Evolutionary conservation across 92 coral and sea anemone species (phyloP).

Genomic region (Siderastrea radians): DNA sequence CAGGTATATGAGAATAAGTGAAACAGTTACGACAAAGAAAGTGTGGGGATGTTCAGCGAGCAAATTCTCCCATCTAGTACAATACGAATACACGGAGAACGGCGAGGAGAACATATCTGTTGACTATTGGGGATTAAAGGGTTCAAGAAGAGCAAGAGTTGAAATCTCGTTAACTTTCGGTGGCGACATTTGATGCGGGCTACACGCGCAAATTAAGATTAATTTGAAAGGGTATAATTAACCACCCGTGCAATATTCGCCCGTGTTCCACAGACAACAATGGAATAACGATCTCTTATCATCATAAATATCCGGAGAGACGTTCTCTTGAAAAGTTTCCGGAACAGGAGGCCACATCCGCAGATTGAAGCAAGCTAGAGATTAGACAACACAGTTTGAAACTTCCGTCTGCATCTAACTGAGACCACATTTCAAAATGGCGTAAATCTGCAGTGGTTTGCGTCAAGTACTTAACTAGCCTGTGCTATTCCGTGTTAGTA

Average conservation of each 20-base stretch:
- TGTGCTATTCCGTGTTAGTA: no score
- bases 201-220: neutral
- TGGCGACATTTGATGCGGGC: neutral
- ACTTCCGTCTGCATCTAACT: neutral
- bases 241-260: neutral
- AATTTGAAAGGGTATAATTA: neutral
- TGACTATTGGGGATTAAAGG: no score
- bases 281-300: neutral
- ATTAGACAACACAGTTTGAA: neutral
- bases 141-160: no score
- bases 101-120: no score
- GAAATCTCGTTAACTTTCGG: neutral
- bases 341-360: neutral
- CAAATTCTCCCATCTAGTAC: no score
- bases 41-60: no score
- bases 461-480: no score
- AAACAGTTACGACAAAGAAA: no score
- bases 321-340: neutral
- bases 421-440: no score
- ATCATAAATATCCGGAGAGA: neutral
- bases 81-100: no score
- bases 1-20: no score
- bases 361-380: neutral
- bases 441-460: no score
- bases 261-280: neutral